These are phyloP conservation scores for Mercenaria mercenaria DNA, from an alignment of 1,140 invertebrate genomes.

Conservation along the genomic window DNA sequence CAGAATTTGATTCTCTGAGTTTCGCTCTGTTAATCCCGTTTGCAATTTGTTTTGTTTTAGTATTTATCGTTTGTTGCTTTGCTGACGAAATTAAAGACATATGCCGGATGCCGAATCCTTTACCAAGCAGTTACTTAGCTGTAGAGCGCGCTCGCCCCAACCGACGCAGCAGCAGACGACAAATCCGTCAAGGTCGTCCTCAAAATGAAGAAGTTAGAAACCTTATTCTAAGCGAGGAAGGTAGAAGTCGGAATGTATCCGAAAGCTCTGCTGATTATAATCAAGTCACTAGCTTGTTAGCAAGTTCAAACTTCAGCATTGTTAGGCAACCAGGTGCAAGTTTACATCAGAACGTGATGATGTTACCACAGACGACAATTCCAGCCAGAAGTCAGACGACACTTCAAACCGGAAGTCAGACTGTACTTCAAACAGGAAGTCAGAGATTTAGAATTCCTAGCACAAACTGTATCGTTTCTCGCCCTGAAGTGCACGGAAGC, in stretches of 20 bases:
- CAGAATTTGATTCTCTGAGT: constrained; percentile 71
- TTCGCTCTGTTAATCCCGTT: constrained; percentile 74
- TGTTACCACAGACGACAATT: neutral
- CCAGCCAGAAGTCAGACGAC: neutral
- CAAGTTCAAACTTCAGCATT: neutral
- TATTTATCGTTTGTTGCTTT: constrained; percentile 75
- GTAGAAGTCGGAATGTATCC: constrained; percentile 49
- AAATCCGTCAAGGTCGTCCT: neutral
- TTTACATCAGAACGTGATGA: neutral
- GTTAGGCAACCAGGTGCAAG: neutral
- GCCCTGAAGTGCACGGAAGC: neutral
- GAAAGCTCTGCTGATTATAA: constrained; percentile 30
- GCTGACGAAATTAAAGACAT: constrained; percentile 76
- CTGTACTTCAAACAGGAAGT: neutral
- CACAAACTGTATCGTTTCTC: neutral
- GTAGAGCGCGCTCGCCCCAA: neutral
- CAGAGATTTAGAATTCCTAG: constrained; percentile 6
- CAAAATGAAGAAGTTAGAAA: constrained; percentile 22
- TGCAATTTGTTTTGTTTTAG: constrained; percentile 71
- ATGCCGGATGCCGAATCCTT: constrained; percentile 72
- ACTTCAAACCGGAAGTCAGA: neutral
- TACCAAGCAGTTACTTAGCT: constrained; percentile 65
- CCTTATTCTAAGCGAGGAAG: constrained; percentile 51
- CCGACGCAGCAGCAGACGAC: constrained; percentile 1
- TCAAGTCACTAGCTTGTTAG: neutral